Evolutionary conservation across 2,797 vertebrate genomes (phyloP).

Genomic region (Falco berigora): DNA sequence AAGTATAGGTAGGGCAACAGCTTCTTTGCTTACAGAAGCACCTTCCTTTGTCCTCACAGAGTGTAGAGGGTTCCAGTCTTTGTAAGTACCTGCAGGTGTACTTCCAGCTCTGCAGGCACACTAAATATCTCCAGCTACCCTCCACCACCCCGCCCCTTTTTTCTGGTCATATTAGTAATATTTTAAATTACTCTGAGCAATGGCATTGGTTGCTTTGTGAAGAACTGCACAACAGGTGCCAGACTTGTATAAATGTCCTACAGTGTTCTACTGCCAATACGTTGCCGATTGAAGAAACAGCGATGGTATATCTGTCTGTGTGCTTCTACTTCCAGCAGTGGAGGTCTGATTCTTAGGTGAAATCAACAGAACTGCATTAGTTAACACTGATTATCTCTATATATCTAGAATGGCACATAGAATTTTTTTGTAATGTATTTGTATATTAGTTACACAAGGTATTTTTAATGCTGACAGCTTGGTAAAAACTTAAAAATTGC

Average conservation of each 20-base stretch:
- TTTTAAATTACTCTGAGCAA: background rate
- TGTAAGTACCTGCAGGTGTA: background rate
- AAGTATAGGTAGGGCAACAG: background rate
- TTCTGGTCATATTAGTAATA: background rate
- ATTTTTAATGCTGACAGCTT: background rate
- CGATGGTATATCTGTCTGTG: background rate
- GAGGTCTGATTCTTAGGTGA: background rate
- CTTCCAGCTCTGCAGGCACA: background rate
- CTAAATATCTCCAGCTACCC: background rate
- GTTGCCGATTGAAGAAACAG: background rate
- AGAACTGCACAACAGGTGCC: background rate
- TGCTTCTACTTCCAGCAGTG: background rate
- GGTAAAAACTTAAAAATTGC: background rate
- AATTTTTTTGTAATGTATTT: background rate
- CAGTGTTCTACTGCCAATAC: background rate
- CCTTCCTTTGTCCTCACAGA: background rate
- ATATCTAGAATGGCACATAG: background rate
- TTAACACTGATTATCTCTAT: background rate
- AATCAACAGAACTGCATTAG: background rate
- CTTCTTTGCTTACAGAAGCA: background rate
- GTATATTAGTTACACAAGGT: background rate
- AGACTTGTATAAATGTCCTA: background rate
- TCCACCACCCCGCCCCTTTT: background rate
- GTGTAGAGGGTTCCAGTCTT: background rate
- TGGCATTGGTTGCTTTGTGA: background rate